These are phyloP conservation scores for Mellivora capensis DNA, from an alignment of 2,113 vertebrate genomes.

Conservation along the genomic window DNA sequence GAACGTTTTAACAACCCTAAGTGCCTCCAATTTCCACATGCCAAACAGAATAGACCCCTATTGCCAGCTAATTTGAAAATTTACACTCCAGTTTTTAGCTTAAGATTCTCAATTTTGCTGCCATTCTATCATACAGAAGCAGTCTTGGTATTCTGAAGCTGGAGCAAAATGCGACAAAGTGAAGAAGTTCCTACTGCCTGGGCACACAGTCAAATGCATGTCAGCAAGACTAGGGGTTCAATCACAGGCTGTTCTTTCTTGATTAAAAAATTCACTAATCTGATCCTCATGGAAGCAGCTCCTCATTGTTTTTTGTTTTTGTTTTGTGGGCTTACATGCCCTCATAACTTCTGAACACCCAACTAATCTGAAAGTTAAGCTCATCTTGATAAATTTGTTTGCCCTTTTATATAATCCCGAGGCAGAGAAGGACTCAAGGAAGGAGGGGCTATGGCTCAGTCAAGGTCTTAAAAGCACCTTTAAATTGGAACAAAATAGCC, in stretches of 20 bases:
- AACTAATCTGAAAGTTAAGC: background rate
- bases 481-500: background rate
- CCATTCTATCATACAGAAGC: constrained; percentile 58
- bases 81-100: constrained; percentile 53
- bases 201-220: constrained; percentile 61
- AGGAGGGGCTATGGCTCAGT: background rate
- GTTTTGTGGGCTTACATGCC: background rate
- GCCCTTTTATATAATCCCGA: background rate
- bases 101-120: constrained; percentile 57
- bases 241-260: constrained; percentile 45
- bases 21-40: constrained; percentile 49
- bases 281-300: background rate
- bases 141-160: constrained; percentile 49
- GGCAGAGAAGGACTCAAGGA: background rate
- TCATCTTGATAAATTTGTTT: background rate
- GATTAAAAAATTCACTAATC: constrained; percentile 44
- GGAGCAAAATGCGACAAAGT: constrained; percentile 37
- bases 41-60: constrained; percentile 44
- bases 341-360: background rate
- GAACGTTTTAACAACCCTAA: constrained; percentile 43
- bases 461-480: background rate
- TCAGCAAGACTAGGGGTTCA: constrained; percentile 48
- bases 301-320: background rate
- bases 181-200: constrained; percentile 49
- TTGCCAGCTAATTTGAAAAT: constrained; percentile 70